phyloP scores from a whole-genome alignment of 1,140 invertebrate genomes.

The Coptotermes formosanus region DNA sequence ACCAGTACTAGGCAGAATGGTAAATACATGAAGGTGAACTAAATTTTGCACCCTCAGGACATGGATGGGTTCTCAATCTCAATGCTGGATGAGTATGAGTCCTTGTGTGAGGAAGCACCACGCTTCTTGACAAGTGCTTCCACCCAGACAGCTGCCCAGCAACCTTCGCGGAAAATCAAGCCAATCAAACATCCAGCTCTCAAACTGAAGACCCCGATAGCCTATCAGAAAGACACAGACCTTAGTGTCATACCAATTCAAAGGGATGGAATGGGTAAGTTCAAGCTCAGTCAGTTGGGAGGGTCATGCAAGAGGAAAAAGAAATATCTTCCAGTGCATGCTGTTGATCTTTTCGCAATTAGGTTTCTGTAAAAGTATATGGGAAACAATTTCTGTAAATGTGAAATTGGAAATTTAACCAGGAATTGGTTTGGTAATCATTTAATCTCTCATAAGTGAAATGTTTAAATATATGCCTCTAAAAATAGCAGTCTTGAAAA shows the following conservation, averaged over 20 bases:
- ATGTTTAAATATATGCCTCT: background rate
- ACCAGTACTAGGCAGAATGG: background rate
- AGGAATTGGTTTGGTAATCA: background rate
- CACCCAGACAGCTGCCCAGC: conserved; percentile 52
- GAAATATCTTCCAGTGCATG: background rate
- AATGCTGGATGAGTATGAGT: conserved; percentile 41
- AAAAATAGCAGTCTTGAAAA: too few species aligned
- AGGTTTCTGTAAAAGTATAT: background rate
- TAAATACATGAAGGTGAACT: conserved; percentile 21
- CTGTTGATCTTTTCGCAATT: background rate
- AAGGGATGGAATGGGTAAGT: conserved; percentile 79
- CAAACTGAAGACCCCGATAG: conserved; percentile 74
- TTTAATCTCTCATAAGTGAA: background rate
- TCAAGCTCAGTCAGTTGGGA: background rate
- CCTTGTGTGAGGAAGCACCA: conserved; percentile 36
- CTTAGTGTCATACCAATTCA: conserved; percentile 74
- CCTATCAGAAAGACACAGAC: conserved; percentile 76
- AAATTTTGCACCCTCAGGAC: conserved; percentile 1
- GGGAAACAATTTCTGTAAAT: background rate
- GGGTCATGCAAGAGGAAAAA: background rate
- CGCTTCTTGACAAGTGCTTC: conserved; percentile 50
- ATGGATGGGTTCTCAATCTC: conserved; percentile 29
- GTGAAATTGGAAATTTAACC: background rate
- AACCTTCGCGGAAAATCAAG: conserved; percentile 62
- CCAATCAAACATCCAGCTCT: conserved; percentile 72